phyloP scores from a whole-genome alignment of 2,797 vertebrate species.

The Gorsachius magnificus region DNA sequence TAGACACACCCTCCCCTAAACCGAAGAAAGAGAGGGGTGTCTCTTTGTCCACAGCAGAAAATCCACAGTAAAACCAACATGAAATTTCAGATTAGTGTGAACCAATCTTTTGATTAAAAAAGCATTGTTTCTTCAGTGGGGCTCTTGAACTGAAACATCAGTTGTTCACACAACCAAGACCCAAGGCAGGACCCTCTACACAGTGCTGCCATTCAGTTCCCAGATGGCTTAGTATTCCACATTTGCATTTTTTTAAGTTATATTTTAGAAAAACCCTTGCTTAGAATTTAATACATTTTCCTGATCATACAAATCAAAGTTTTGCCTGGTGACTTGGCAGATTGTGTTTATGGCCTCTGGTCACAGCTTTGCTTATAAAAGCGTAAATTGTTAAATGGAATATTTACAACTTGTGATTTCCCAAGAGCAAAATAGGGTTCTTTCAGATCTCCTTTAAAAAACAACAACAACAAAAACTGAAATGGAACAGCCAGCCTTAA shows the following conservation, averaged over 20 bases:
- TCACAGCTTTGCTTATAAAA: conserved; percentile 57
- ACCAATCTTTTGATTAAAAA: background rate
- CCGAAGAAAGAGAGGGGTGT: background rate
- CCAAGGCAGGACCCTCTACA: background rate
- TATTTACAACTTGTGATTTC: conserved; percentile 56
- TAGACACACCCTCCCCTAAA: background rate
- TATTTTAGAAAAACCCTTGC: conserved; percentile 13
- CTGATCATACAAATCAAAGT: conserved; percentile 13
- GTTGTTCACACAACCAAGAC: background rate
- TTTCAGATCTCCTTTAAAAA: conserved; percentile 19
- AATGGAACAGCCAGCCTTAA: background rate
- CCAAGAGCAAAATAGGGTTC: conserved; percentile 4
- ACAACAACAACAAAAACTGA: background rate
- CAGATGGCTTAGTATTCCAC: background rate
- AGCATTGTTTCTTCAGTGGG: background rate
- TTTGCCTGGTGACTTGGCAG: conserved; percentile 24
- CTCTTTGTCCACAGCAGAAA: background rate
- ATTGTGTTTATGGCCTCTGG: conserved; percentile 28
- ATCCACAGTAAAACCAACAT: background rate
- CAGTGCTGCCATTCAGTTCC: background rate
- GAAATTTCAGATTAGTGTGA: background rate
- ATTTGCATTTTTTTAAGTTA: background rate
- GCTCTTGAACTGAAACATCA: background rate
- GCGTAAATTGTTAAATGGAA: conserved; percentile 15
- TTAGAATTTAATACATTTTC: conserved; percentile 10